Percentiles rank a stretch among this genome's conserved stretches.
Conservation (phyloP, 2,797 vertebrate genomes). For the Eulemur albifrons region DNA sequence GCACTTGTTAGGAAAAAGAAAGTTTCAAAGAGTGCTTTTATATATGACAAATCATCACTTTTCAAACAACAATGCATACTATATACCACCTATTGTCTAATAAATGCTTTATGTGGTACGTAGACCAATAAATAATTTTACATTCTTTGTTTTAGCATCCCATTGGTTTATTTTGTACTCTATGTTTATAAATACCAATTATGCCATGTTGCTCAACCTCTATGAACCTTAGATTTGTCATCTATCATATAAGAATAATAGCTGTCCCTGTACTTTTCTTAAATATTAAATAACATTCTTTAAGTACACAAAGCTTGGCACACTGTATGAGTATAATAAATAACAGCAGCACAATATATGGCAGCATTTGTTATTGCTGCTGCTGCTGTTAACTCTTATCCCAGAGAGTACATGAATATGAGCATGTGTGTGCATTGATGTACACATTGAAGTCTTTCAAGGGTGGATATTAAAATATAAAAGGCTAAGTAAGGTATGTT, state of each 20-base stretch:
- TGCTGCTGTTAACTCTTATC: neutral
- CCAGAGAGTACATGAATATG: neutral
- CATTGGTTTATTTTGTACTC: neutral
- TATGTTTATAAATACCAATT: neutral
- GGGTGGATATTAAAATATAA: neutral
- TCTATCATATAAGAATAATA: neutral
- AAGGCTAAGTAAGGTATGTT: neutral
- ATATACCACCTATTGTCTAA: neutral
- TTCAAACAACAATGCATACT: neutral
- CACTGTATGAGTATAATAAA: neutral
- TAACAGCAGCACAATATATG: neutral
- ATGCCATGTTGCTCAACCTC: neutral
- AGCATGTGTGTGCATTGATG: neutral
- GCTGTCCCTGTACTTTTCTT: neutral
- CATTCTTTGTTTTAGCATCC: neutral
- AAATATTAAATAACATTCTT: neutral
- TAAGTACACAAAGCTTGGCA: neutral
- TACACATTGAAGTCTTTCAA: neutral
- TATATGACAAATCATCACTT: neutral
- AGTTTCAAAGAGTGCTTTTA: neutral
- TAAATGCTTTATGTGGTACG: neutral
- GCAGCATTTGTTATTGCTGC: neutral
- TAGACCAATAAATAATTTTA: conserved; percentile 30
- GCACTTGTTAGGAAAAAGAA: conserved; percentile 47
- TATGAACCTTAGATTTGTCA: neutral